phyloP scores from a whole-genome alignment of 2,113 vertebrate species.

The Ranitomeya imitator region DNA sequence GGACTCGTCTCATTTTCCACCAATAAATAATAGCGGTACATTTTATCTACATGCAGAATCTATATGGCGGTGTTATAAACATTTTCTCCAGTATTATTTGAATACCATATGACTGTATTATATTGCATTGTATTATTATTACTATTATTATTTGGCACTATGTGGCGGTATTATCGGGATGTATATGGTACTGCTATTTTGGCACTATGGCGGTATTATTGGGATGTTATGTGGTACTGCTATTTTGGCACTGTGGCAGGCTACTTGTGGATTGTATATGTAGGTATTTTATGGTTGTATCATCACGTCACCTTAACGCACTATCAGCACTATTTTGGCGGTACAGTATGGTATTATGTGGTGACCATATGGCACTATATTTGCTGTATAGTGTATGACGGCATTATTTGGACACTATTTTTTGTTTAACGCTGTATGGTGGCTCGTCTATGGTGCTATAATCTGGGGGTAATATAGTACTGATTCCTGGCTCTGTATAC shows the following conservation, averaged over 20 bases:
- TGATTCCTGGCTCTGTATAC: not conserved
- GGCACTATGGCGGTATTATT: not conserved
- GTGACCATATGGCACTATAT: not conserved
- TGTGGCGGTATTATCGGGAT: not conserved
- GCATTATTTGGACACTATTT: not conserved
- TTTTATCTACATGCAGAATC: not conserved
- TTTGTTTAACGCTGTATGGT: no score
- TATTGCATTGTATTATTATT: not conserved
- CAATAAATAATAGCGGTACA: not conserved
- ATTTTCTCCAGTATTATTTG: not conserved
- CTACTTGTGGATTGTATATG: no score
- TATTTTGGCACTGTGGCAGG: no score
- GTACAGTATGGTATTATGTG: not conserved
- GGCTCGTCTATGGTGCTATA: no score
- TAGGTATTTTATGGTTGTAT: no score
- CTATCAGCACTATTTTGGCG: no score
- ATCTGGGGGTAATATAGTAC: no score
- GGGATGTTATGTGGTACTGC: no score
- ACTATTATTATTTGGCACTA: not conserved
- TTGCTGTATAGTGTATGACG: not conserved
- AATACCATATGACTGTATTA: not conserved
- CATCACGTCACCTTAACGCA: no score
- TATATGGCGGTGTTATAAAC: not conserved
- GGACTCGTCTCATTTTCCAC: not conserved
- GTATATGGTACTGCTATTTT: not conserved